Base-by-base conservation (phyloP, 2,113 vertebrate genomes). In the Puma concolor region DNA sequence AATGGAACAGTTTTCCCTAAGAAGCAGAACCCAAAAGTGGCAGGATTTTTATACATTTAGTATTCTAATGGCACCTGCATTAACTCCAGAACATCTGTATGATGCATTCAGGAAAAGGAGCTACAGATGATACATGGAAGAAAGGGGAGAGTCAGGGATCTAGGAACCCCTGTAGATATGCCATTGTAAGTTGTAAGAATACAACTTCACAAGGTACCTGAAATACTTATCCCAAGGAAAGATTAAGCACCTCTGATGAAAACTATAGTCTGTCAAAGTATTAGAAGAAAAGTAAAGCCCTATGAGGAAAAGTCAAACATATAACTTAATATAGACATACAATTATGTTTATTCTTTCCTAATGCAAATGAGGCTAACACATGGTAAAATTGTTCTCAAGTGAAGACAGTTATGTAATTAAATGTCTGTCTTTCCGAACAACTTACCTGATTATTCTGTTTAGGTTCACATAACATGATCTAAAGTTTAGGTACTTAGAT, bases 391-490 rank as follows among this genome's bases (percentile, higher is more conserved):
- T 19, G 4, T 38, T 76, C 50, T 91, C 64, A 82, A 72, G 57
- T 57, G 88, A 74, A 87, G 52, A 54, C 25, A 67, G 27, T 76
- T 95, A 67, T 23, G 41, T 81, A 72, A 94, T 88, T 95, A 96
- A 95, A 80, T 57, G 6, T 77, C 63, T 77, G 17, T 31, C 72
- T 79, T 96, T 92, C n/a, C 82, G 31, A 92, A 38, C 25, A 79
- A 11, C 81, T 90, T 96, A 29, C 83, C 27, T 76, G 81, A 60
- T 67, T 80, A 41, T 84, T 76, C 41, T 33, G 76, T 86, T 95
- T 88, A 85, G 23, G 12, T 13, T 83, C n/a, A 69, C 80, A 50
- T 50, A 36, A 52, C 64, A 29, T 86, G 63, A 85, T 44, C 11
- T 81, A 60, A 80, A 71, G 13, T 85, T 81, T 80, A 83, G 19